Base-by-base conservation (phyloP, 2,113 vertebrate genomes). In the Alosa alosa region DNA sequence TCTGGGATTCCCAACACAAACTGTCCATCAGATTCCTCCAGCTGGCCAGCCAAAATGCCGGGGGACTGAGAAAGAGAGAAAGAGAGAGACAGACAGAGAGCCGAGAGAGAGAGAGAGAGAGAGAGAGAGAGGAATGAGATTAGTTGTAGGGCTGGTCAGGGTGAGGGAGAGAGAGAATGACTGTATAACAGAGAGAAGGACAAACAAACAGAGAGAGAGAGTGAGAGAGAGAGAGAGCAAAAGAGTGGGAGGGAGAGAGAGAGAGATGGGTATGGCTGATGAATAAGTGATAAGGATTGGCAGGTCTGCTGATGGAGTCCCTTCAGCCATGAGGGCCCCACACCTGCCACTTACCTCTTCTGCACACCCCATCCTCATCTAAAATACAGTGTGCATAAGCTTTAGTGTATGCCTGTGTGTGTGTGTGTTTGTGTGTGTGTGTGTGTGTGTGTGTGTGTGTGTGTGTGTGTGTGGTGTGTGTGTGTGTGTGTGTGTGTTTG, bases 211-310 rank as follows among this genome's bases (percentile, higher is more conserved):
- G 44, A 85, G 18, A 31, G 45, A 84, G 90, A 87, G 82, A 86
- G 45, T 82, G 6, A 41, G 84, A 84, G 86, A 85, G 84, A 81
- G 81, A 88, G 89, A 57, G 84, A 64, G 20, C n/a, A 55, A 13
- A 13, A 50, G 49, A 57, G 55, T 10, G 55, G 20, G 64, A 72
- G 64, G 31, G 25, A 72, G 64, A 92, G 91, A 92, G 87, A 47
- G 89, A 92, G 90, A 89, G 83, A 90, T 87, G 52, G 6, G 39
- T 88, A 86, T 88, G 90, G 87, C 92, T 95, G 94, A 95, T 96
- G 93, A 95, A 95, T 96, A 94, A 96, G 87, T 95, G 90, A 96
- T 95, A 92, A 93, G 91, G 91, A 94, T 93, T 94, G 93, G 93
- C 94, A 89, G 87, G 90, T 88, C 82, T 25, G 72, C 55, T 57